Evolutionary conservation across 2,797 vertebrate species (phyloP), one percentile per base, ranked within the genome.

Genomic region (Chaetodon trifasciatus): DNA sequence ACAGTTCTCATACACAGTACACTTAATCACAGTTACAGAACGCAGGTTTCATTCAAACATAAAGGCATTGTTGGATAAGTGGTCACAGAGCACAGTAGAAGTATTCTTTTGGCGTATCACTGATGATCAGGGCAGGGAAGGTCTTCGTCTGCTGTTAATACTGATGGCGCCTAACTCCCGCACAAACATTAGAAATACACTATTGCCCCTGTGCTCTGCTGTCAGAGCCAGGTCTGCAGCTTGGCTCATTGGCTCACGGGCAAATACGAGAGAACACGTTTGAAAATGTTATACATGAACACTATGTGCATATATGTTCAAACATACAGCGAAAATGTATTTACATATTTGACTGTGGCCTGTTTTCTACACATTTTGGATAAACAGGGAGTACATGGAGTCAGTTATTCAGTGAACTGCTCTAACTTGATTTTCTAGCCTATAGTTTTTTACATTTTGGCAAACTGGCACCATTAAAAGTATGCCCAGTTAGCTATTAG

Each of bases 11-110:
- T 74, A 91, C 80, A 89, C 78, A 93, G 76, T 70, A 90, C 91
- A 90, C 66, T 66, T 85, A 46, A 87, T 94, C 92, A 94, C 94
- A 94, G 91, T 93, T 87, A 92, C 86, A 92, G 81, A 92, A 91
- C 47, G 60, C 81, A 85, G 66, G 86, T 89, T 78, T 82, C 81
- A 73, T 47, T 76, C 50, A 70, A 89, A 91, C 81, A 84, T 44
- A 83, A 89, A 93, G 94, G 93, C 92, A 88, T 92, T 91, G 87
- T 84, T 84, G 82, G 83, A 79, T 53, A 85, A 74, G 81, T 78
- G 74, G 82, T 84, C 74, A 82, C 85, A 89, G 70, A 83, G 79
- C 80, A 90, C 88, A 89, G 76, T 78, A 86, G 80, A 85, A 85
- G 85, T 83, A 78, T 32, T 77, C 5, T 77, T 86, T 70, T 76